A percentile compares a stretch with the other conserved stretches of the same genome.
Conservation (phyloP, 2,113 vertebrate genomes). For the Caranx melampygus region DNA sequence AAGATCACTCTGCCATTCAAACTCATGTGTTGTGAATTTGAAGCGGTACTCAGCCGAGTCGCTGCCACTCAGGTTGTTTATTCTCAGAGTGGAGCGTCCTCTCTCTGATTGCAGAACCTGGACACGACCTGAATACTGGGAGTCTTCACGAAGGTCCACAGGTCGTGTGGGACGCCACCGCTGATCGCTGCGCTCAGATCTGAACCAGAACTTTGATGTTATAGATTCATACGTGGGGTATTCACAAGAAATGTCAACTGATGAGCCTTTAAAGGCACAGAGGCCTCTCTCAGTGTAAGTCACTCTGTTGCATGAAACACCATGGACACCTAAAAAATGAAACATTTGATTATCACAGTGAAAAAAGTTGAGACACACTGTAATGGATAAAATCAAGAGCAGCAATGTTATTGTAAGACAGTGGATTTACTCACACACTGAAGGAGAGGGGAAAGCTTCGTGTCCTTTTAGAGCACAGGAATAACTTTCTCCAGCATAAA, state of each 20-base stretch:
- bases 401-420: not conserved
- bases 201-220: slow-evolving; percentile 12
- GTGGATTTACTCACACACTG: slow-evolving; percentile 41
- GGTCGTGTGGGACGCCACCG: not conserved
- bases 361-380: no score
- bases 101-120: fast-evolving
- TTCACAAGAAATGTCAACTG: slow-evolving; percentile 20
- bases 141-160: not conserved
- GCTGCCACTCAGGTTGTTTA: slow-evolving; percentile 8
- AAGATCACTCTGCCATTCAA: not conserved
- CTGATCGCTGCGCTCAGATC: not conserved
- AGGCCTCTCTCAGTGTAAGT: not conserved
- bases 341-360: no score
- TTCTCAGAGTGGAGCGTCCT: slow-evolving; percentile 33
- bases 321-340: not conserved
- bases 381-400: no score
- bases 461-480: slow-evolving; percentile 23
- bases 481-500: fast-evolving
- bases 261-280: slow-evolving; percentile 38
- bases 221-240: fast-evolving
- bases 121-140: not conserved
- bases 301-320: not conserved
- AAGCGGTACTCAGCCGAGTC: slow-evolving; percentile 36
- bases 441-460: not conserved
- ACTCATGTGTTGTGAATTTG: not conserved